phyloP scores from a whole-genome alignment of 1,140 invertebrate genomes.

The Scylla paramamosain region DNA sequence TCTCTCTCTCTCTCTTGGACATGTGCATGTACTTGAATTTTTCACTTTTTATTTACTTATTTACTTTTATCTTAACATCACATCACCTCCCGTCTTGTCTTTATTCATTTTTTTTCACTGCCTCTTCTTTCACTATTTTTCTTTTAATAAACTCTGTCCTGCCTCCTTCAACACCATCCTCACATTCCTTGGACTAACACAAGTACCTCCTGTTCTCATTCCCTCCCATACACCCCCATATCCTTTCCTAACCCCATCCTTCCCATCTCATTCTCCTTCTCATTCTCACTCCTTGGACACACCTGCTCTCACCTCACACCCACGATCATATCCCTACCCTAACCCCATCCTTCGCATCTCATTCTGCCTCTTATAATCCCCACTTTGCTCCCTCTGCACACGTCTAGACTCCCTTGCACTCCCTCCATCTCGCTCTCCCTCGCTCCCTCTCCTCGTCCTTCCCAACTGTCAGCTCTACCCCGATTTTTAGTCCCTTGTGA shows the following conservation, averaged over 20 bases:
- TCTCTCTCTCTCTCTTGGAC: background rate
- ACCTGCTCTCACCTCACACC: background rate
- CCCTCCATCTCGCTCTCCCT: background rate
- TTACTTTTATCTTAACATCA: too few relatives aligned
- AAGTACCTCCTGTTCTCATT: background rate
- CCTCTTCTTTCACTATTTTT: background rate
- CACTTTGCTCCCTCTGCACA: background rate
- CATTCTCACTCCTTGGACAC: background rate
- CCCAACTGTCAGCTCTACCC: slow-evolving; percentile 62
- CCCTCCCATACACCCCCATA: background rate
- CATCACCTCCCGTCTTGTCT: too few relatives aligned
- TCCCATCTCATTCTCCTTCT: background rate
- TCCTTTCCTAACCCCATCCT: background rate
- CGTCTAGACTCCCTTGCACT: background rate
- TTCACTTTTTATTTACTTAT: too few relatives aligned
- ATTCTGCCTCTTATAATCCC: background rate
- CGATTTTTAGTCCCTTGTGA: slow-evolving; percentile 67
- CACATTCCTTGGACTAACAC: too few relatives aligned
- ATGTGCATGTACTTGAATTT: too few relatives aligned
- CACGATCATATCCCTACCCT: background rate
- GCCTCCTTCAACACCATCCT: background rate
- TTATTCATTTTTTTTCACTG: background rate
- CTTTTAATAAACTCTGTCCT: background rate
- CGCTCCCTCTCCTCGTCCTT: background rate
- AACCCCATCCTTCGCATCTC: slow-evolving; percentile 8